Percentiles rank a stretch among this genome's conserved stretches.
Conservation (phyloP, 2,888 invertebrate species). For the Trichopoda pennipes region DNA sequence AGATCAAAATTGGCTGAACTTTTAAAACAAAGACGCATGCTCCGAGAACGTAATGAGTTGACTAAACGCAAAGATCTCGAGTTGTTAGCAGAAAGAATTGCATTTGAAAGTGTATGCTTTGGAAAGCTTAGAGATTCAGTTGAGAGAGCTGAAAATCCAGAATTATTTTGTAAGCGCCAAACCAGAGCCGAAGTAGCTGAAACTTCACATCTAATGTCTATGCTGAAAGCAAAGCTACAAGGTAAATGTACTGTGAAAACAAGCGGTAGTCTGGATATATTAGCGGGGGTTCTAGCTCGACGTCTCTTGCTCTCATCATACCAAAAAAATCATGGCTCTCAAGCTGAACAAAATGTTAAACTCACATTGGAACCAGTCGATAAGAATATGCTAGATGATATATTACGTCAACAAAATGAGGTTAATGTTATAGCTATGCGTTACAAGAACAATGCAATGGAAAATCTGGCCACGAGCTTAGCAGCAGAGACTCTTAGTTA, state of each 20-base stretch:
- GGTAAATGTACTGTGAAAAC: conserved; percentile 82
- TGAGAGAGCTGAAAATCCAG: conserved; percentile 83
- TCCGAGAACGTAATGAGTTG: conserved; percentile 86
- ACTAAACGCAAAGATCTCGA: conserved; percentile 86
- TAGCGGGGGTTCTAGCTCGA: conserved; percentile 88
- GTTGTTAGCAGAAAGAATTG: conserved; percentile 89
- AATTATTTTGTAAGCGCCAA: conserved; percentile 84
- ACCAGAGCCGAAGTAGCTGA: conserved; percentile 87
- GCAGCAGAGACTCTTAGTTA: conserved; percentile 87
- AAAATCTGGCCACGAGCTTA: conserved; percentile 86
- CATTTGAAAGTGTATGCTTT: conserved; percentile 89
- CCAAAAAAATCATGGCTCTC: conserved; percentile 67
- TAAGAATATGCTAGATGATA: conserved; percentile 78
- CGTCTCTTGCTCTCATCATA: conserved; percentile 83
- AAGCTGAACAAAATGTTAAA: conserved; percentile 76
- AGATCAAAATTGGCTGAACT: conserved; percentile 86
- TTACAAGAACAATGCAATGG: conserved; percentile 86
- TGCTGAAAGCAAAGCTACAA: conserved; percentile 86
- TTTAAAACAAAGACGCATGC: conserved; percentile 85
- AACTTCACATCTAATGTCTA: conserved; percentile 88
- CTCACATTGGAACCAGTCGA: conserved; percentile 82
- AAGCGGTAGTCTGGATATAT: conserved; percentile 84
- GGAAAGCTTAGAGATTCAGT: conserved; percentile 86
- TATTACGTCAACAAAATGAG: conserved; percentile 84
- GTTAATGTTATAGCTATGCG: conserved; percentile 84